Evolutionary conservation across 2,888 invertebrate genomes (phyloP).

Genomic region (Noctua fimbriata): DNA sequence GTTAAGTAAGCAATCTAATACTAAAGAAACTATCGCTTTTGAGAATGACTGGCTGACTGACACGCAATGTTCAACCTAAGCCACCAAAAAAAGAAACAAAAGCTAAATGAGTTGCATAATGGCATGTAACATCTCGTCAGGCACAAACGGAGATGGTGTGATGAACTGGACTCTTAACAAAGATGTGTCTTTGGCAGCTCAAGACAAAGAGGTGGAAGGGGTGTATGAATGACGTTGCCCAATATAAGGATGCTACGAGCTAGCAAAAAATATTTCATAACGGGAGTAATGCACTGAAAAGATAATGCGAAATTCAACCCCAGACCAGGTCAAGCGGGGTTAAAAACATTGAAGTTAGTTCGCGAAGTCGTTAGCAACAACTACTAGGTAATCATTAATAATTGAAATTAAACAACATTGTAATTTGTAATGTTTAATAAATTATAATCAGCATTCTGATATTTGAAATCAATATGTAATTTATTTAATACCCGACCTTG

Average conservation of each 20-base stretch:
- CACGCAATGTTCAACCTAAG: background rate
- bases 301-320: background rate
- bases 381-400: slow-evolving; percentile 54
- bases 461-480: slow-evolving; percentile 80
- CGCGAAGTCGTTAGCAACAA: slow-evolving; percentile 37
- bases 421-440: slow-evolving; percentile 70
- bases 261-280: background rate
- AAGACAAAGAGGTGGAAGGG: background rate
- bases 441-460: slow-evolving; percentile 68
- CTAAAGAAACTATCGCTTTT: background rate
- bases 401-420: slow-evolving; percentile 58
- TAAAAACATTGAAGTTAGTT: slow-evolving; percentile 23
- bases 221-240: background rate
- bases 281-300: background rate
- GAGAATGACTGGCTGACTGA: no score
- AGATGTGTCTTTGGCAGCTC: background rate
- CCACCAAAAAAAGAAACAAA: background rate
- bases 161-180: background rate
- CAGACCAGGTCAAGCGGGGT: slow-evolving; percentile 17
- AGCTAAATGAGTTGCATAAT: background rate
- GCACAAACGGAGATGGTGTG: background rate
- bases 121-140: background rate
- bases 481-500: slow-evolving; percentile 79
- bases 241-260: background rate
- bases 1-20: background rate